Conservation (phyloP, 2,888 invertebrate genomes). For the Diaprepes abbreviatus region DNA sequence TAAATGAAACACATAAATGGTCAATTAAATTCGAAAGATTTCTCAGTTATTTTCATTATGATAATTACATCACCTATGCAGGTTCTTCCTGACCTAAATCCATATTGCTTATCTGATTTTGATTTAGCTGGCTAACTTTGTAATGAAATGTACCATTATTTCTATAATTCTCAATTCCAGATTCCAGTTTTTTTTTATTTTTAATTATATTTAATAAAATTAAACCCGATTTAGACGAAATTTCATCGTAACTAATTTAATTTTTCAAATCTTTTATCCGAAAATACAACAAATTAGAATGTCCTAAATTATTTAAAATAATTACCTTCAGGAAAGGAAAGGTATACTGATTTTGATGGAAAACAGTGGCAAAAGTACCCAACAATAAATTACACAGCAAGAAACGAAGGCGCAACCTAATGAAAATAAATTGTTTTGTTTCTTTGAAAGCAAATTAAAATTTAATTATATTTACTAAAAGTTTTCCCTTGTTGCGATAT, state of each 20-base stretch:
- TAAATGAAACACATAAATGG: no score
- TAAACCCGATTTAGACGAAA: no score
- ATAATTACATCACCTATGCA: no score
- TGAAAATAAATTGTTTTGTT: conserved; percentile 47
- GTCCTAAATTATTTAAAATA: conserved; percentile 15
- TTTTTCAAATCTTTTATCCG: background rate
- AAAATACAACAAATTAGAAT: background rate
- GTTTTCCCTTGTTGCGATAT: background rate
- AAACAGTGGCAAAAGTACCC: conserved; percentile 35
- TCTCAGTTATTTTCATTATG: no score
- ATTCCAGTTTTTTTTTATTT: no score
- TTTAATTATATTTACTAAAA: conserved; percentile 26
- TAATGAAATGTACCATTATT: no score
- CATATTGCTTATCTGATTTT: no score
- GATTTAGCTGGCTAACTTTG: no score
- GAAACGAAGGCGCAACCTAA: conserved; percentile 42
- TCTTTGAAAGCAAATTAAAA: conserved; percentile 33
- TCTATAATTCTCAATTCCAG: no score
- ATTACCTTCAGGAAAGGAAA: background rate
- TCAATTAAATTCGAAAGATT: no score
- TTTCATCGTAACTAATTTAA: background rate
- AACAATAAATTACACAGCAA: conserved; percentile 32
- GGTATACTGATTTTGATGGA: background rate
- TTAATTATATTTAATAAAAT: no score
- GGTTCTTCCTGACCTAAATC: no score